Evolutionary conservation across 2,888 invertebrate genomes (phyloP), one percentile per base, ranked within the genome.

Genomic region (Serrognathus titanus): DNA sequence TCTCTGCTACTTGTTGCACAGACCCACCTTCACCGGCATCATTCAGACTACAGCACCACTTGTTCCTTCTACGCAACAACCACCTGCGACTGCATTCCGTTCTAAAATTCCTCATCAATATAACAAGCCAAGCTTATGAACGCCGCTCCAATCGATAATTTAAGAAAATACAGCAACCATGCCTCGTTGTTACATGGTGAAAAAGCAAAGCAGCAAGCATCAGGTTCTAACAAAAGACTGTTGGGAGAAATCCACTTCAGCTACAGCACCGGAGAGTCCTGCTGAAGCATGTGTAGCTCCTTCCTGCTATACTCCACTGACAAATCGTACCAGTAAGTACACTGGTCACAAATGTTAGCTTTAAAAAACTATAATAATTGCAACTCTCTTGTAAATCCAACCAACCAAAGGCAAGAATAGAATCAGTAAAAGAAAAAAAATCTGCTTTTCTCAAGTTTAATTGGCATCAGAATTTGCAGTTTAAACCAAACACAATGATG

Each of bases 111-210:
- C 55, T 62, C 62, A 49, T 60, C 56, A 57, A 48, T 31, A 31
- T 6, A 31, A 31, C 5, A 5, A 31, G 7, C 24, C 24, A 31
- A 31, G 24, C 24, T 31, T 31, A 31, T 31, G 24, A 31, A 31
- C 24, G 24, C 24, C 24, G 24, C 24, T 31, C 24, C 24, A 31
- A 57, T 57, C 54, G 57, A 60, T 57, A 57, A 54, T 43, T 37
- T 45, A 51, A 53, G 57, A 51, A 49, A 36, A 48, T 13, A 48
- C 24, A 20, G 48, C 79, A 82, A 77, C 24, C 71, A 88, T 88
- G 88, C 88, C 88, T 78, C 86, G 88, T 73, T 88, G 87, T 74
- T 88, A 88, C 74, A 87, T 88, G 86, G 86, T 87, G 71, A 87
- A 87, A 81, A 87, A 87, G 75, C 78, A 82, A 73, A 82, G 80